phyloP scores from a whole-genome alignment of 2,888 invertebrate species.

The Onthophagus sagittarius region DNA sequence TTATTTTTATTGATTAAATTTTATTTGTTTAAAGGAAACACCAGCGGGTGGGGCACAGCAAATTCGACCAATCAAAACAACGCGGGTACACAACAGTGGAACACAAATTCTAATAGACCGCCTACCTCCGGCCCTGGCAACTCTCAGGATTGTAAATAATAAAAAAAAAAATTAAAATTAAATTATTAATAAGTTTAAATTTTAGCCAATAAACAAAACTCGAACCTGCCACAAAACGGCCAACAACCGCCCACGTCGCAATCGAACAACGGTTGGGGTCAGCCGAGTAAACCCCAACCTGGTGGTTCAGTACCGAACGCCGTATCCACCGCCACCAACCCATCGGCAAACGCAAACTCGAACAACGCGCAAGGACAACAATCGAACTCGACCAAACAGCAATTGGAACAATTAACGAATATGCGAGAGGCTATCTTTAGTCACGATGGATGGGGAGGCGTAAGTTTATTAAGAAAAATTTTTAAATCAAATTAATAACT shows the following conservation, averaged over 20 bases:
- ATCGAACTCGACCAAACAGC: conserved; percentile 73
- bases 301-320: conserved; percentile 25
- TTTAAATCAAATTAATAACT: too few relatives aligned
- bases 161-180: background rate
- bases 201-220: conserved; percentile 45
- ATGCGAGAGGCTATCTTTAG: conserved; percentile 89
- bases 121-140: conserved; percentile 42
- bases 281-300: conserved; percentile 29
- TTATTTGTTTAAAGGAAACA: conserved; percentile 35
- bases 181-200: background rate
- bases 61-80: conserved; percentile 46
- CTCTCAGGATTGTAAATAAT: conserved; percentile 45
- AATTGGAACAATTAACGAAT: conserved; percentile 82
- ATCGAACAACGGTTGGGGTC: conserved; percentile 47
- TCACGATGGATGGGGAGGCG: conserved; percentile 91
- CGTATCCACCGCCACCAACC: conserved; percentile 29
- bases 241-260: conserved; percentile 36
- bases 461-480: conserved; percentile 51
- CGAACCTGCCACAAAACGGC: conserved; percentile 50
- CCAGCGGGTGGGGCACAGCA: conserved; percentile 54
- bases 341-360: conserved; percentile 33
- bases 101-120: conserved; percentile 45
- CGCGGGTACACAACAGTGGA: conserved; percentile 47
- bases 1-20: conserved; percentile 1
- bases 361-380: conserved; percentile 22